Evolutionary conservation across 2,797 vertebrate species (phyloP), one percentile per base, ranked within the genome.

Genomic region (Rhinatrema bivittatum): DNA sequence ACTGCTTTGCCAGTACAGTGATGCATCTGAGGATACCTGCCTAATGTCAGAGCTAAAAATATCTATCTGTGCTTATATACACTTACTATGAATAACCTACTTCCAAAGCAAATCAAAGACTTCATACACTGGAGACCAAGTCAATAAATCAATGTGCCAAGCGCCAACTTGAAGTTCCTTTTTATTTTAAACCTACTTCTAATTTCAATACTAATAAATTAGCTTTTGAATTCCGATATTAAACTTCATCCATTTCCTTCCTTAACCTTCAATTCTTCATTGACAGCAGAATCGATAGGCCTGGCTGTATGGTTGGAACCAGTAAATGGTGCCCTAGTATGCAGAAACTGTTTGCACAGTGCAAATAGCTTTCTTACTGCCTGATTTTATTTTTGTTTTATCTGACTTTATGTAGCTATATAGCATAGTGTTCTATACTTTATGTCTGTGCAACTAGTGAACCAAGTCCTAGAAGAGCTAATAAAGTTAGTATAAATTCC

Each of bases 61-160:
- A n/a, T n/a, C n/a, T n/a, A n/a, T n/a, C n/a, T n/a, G n/a, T n/a
- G n/a, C n/a, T n/a, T n/a, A n/a, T n/a, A n/a, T n/a, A n/a, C n/a
- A n/a, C n/a, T n/a, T n/a, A n/a, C n/a, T n/a, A n/a, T n/a, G n/a
- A n/a, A 50, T 19, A 14, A 40, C 30, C 7, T 29, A 16, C 24
- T 50, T 62, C 60, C 49, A 22, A 62, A 32, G 16, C 44, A 21
- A 48, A 10, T 14, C 13, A 23, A 48, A 34, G 10, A 46, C 16
- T 62, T 53, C 6, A 42, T 12, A 33, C 3, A 48, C 5, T 31
- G 39, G 42, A 38, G 20, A 52, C 10, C 56, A 69, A 49, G 1
- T 1, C 3, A 62, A 29, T 10, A 50, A 45, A 67, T 29, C 34
- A 56, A 35, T 25, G 19, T 32, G 21, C 17, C 16, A 46, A 26